These are phyloP conservation scores for Perca schrenkii DNA, from an alignment of 2,113 vertebrate genomes.

Conservation along the genomic window DNA sequence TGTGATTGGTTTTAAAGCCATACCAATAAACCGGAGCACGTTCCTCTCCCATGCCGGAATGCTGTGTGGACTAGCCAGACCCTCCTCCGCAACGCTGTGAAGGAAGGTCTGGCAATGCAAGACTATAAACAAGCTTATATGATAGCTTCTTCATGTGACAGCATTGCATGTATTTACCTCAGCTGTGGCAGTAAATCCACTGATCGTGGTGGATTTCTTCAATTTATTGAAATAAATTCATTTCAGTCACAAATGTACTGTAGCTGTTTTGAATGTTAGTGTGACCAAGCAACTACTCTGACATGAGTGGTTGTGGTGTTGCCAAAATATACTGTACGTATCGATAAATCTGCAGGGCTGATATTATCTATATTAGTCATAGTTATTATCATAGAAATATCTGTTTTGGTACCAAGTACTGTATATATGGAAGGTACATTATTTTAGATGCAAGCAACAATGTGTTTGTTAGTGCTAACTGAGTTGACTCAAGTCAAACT, in stretches of 20 bases:
- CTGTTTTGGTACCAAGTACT: not conserved
- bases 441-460: no score
- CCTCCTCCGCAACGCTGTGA: no score
- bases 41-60: no score
- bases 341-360: not conserved
- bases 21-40: no score
- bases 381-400: not conserved
- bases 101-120: no score
- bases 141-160: not conserved
- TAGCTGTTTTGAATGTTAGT: not conserved
- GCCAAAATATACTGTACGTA: not conserved
- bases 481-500: no score
- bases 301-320: not conserved
- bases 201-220: no score
- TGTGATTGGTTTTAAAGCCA: no score
- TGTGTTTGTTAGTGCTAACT: no score
- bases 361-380: not conserved
- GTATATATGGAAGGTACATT: no score
- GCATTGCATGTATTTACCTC: not conserved
- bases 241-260: not conserved
- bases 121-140: not conserved
- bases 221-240: not conserved
- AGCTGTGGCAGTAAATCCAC: not conserved
- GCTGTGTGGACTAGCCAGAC: no score
- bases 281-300: not conserved